Conservation (phyloP, 2,888 invertebrate genomes). For the Baccha elongata region DNA sequence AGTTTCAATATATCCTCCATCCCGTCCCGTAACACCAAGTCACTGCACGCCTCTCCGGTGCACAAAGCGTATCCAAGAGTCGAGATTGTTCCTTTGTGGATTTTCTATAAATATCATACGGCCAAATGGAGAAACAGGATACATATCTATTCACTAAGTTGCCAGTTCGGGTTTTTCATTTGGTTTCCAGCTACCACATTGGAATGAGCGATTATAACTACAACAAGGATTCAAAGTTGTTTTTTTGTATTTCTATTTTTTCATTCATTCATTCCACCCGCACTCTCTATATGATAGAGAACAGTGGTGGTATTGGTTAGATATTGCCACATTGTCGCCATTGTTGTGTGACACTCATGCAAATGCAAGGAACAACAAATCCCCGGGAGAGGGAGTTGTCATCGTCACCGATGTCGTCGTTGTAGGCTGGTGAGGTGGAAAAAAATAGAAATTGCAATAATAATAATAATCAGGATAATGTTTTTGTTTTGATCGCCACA, state of each 20-base stretch:
- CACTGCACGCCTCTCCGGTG: slow-evolving; percentile 25
- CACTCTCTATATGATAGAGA: background rate
- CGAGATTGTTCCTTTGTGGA: slow-evolving; percentile 73
- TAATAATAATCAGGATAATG: slow-evolving; percentile 74
- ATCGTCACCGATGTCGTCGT: background rate
- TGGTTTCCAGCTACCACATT: slow-evolving; percentile 43
- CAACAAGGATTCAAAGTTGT: slow-evolving; percentile 58
- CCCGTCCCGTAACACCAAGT: background rate
- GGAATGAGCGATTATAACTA: slow-evolving; percentile 58
- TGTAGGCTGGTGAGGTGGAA: slow-evolving; percentile 33
- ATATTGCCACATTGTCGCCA: slow-evolving; percentile 73
- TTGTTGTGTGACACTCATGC: slow-evolving; percentile 74
- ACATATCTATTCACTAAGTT: slow-evolving; percentile 72
- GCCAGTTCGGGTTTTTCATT: slow-evolving; percentile 71
- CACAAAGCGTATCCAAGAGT: slow-evolving; percentile 67
- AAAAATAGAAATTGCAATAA: slow-evolving; percentile 65
- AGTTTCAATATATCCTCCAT: slow-evolving; percentile 31
- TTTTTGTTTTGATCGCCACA: slow-evolving; percentile 72
- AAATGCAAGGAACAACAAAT: slow-evolving; percentile 72
- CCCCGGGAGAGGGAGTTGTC: slow-evolving; percentile 31
- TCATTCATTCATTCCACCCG: slow-evolving; percentile 2
- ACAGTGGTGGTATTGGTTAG: slow-evolving; percentile 56
- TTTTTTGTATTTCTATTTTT: background rate
- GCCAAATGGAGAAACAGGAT: slow-evolving; percentile 68
- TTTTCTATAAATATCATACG: slow-evolving; percentile 73